Conservation (phyloP, 53 echinoderm and acorn worm genomes). For the Zoroaster sp. region DNA sequence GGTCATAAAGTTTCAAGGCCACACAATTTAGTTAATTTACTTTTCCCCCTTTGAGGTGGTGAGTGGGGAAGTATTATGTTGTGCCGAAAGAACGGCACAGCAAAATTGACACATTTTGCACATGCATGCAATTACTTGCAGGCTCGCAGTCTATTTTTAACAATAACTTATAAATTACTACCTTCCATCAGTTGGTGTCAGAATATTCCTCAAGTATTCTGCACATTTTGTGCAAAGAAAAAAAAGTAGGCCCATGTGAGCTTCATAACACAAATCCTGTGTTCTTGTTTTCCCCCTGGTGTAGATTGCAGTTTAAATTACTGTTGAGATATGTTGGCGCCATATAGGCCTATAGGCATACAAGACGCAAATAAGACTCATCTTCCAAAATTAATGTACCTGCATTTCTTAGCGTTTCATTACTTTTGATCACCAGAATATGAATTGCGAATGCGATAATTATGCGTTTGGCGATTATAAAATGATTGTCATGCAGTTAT, state of each 20-base stretch:
- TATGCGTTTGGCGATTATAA: too few relatives aligned
- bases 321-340: too few relatives aligned
- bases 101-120: background rate
- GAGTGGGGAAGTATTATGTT: background rate
- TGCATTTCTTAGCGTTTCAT: too few relatives aligned
- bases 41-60: background rate
- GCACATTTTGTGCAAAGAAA: background rate
- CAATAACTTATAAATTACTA: constrained; percentile 6
- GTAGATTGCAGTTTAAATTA: too few relatives aligned
- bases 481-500: too few relatives aligned
- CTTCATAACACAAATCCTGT: too few relatives aligned
- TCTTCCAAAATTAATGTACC: too few relatives aligned
- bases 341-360: too few relatives aligned
- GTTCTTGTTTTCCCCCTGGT: too few relatives aligned
- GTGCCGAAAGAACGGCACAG: background rate
- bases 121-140: background rate
- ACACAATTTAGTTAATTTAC: background rate
- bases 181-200: background rate
- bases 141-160: constrained; percentile 22
- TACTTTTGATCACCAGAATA: too few relatives aligned
- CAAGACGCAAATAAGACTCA: too few relatives aligned
- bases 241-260: background rate
- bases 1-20: background rate
- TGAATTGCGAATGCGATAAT: too few relatives aligned
- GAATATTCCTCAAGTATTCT: background rate